Conservation (phyloP, 2,888 invertebrate species). For the Heliothis peltigera region DNA sequence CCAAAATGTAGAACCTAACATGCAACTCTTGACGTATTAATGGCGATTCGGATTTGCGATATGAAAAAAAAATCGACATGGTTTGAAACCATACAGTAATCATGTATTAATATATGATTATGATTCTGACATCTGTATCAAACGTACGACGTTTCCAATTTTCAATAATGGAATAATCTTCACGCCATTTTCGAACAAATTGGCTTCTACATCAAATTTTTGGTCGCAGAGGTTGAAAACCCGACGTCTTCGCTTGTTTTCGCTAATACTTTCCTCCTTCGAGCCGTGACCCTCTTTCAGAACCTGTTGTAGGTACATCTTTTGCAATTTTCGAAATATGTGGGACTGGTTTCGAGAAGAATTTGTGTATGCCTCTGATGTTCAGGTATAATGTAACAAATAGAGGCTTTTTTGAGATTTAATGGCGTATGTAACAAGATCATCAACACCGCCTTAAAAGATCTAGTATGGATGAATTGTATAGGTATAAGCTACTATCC, state of each 20-base stretch:
- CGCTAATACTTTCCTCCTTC: conserved; percentile 24
- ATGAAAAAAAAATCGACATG: too few relatives aligned
- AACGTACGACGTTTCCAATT: conserved; percentile 18
- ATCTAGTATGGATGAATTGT: neutral
- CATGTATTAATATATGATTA: conserved; percentile 19
- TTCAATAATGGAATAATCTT: conserved; percentile 27
- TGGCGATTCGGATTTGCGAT: too few relatives aligned
- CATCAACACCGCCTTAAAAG: neutral
- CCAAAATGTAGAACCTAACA: too few relatives aligned
- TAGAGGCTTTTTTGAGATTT: neutral
- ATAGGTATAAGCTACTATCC: too few relatives aligned
- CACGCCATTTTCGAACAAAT: conserved; percentile 34
- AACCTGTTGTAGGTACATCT: neutral
- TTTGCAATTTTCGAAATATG: conserved; percentile 11
- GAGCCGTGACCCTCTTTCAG: conserved; percentile 16
- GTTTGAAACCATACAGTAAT: conserved; percentile 6
- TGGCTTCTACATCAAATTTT: neutral
- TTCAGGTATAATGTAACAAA: neutral
- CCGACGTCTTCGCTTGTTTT: conserved; percentile 12
- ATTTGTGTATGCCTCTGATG: neutral
- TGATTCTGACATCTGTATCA: conserved; percentile 10
- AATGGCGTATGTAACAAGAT: too few relatives aligned
- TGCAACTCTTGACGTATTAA: too few relatives aligned
- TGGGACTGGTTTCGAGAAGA: neutral
- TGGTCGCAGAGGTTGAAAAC: conserved; percentile 28